Evolutionary conservation across 37 sponge, comb jelly and placozoan species (phyloP).

Genomic region (Halisarca cf. caerulea): DNA sequence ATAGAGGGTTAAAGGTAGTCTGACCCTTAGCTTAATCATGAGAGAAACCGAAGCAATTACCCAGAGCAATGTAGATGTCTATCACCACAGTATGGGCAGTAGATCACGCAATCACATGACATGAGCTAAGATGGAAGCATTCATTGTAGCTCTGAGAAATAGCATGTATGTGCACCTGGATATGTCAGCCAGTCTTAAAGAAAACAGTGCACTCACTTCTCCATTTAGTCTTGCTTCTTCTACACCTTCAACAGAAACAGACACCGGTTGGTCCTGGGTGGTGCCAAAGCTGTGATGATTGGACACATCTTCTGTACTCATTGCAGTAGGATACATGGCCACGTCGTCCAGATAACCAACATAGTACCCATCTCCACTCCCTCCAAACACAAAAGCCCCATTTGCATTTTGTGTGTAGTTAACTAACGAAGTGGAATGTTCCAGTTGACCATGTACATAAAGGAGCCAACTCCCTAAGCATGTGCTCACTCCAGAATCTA

Average conservation of each 20-base stretch:
- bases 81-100: too few species aligned
- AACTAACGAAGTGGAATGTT: not conserved
- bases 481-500: not conserved
- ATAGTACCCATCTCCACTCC: not conserved
- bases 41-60: too few species aligned
- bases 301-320: not conserved
- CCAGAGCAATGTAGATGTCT: too few species aligned
- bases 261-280: conserved; percentile 52
- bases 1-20: too few species aligned
- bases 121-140: too few species aligned
- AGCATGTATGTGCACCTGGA: too few species aligned
- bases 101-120: too few species aligned
- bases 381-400: conserved; percentile 41
- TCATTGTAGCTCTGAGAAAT: too few species aligned
- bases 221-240: not conserved
- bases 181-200: too few species aligned
- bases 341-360: conserved; percentile 61
- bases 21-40: too few species aligned
- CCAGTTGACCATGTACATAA: not conserved
- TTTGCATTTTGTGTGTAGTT: conserved; percentile 1
- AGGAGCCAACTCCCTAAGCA: conserved; percentile 37
- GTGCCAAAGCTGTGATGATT: conserved; percentile 59
- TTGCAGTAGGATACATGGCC: conserved; percentile 30
- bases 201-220: conserved; percentile 2
- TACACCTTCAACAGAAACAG: conserved; percentile 39